Conservation (phyloP, 1,140 invertebrate genomes). For the Nylanderia fulva region DNA sequence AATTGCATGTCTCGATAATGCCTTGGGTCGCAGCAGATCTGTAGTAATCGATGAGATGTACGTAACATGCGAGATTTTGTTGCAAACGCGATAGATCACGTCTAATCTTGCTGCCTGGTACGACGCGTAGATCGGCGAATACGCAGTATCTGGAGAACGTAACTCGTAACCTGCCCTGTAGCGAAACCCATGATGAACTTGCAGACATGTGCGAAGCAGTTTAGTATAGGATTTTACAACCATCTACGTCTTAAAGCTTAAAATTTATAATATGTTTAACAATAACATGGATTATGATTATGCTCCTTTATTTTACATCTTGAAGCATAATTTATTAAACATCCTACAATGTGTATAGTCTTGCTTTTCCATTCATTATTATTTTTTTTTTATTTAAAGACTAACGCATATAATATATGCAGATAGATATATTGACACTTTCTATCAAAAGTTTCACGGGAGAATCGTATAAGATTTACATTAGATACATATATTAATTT, state of each 20-base stretch:
- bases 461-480: background rate
- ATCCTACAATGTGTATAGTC: background rate
- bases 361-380: background rate
- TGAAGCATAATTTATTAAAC: background rate
- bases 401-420: background rate
- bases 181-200: slow-evolving; percentile 31
- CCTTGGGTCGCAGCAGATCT: slow-evolving; percentile 29
- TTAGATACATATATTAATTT: background rate
- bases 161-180: slow-evolving; percentile 48
- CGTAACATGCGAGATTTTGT: slow-evolving; percentile 49
- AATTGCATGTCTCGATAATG: slow-evolving; percentile 43
- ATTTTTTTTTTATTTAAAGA: background rate
- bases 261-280: background rate
- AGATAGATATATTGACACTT: background rate
- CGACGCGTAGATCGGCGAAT: slow-evolving; percentile 35
- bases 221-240: background rate
- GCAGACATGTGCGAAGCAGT: background rate
- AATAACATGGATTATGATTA: background rate
- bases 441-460: background rate
- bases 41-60: slow-evolving; percentile 31
- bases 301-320: background rate
- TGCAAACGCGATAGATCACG: slow-evolving; percentile 44
- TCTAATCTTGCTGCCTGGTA: slow-evolving; percentile 28
- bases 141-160: background rate
- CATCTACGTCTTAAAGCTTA: background rate